Conservation (phyloP, 2,113 vertebrate genomes). For the Xiphophorus maculatus region DNA sequence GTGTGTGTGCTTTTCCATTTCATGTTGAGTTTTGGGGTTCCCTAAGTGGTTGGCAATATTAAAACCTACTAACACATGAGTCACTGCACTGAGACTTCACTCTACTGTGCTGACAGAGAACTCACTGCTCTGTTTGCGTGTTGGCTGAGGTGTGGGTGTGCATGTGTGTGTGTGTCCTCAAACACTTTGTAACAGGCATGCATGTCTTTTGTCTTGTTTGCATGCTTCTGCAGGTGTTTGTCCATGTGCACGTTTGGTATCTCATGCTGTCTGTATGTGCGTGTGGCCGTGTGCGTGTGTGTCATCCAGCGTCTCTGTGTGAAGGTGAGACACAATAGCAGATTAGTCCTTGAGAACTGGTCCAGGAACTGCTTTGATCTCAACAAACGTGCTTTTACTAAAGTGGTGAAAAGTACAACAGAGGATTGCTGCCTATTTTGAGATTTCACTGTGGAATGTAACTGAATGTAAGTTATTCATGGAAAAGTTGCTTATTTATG, state of each 20-base stretch:
- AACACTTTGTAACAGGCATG: too few relatives aligned
- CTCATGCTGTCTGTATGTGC: not conserved
- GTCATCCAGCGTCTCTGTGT: not conserved
- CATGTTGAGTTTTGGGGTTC: conserved; percentile 25
- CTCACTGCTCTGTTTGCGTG: not conserved
- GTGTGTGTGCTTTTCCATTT: conserved; percentile 15
- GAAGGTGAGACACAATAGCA: conserved; percentile 8
- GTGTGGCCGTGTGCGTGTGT: not conserved
- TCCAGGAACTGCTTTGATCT: conserved; percentile 36
- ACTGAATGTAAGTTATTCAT: too few relatives aligned
- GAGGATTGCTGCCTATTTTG: too few relatives aligned
- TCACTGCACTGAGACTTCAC: conserved; percentile 30
- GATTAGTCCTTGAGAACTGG: conserved; percentile 32
- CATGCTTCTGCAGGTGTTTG: too few relatives aligned
- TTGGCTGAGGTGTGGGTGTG: not conserved
- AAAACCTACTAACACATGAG: conserved; percentile 28
- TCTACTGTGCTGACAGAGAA: conserved; percentile 26
- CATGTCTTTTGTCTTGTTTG: too few relatives aligned
- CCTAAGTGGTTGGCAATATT: conserved; percentile 22
- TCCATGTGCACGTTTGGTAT: not conserved
- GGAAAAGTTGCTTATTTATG: too few relatives aligned
- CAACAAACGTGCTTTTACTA: not conserved
- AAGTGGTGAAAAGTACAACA: not conserved
- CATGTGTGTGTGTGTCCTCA: not conserved
- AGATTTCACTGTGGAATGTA: too few relatives aligned